These are phyloP conservation scores for Marcusenius ussheri DNA, from an alignment of 2,113 vertebrate genomes.

Conservation along the genomic window DNA sequence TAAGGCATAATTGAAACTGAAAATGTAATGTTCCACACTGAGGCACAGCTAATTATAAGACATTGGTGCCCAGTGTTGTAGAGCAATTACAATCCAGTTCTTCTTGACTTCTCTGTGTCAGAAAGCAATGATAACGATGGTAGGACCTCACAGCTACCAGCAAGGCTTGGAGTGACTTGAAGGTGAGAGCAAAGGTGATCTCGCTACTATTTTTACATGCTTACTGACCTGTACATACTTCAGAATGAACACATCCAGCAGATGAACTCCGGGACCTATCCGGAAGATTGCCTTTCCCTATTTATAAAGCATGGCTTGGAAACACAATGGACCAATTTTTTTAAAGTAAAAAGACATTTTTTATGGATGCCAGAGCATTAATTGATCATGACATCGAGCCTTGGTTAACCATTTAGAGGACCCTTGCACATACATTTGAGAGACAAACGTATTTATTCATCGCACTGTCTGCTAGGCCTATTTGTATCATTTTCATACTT, in stretches of 20 bases:
- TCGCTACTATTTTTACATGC: slow-evolving; percentile 11
- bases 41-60: slow-evolving; percentile 55
- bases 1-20: slow-evolving; percentile 69
- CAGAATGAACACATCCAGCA: background rate
- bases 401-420: background rate
- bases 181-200: slow-evolving; percentile 10
- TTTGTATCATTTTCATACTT: background rate
- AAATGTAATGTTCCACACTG: slow-evolving; percentile 67
- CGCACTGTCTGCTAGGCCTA: background rate
- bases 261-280: background rate
- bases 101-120: slow-evolving; percentile 33
- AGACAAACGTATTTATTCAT: background rate
- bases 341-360: background rate
- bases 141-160: slow-evolving; percentile 30
- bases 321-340: background rate
- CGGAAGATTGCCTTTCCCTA: background rate
- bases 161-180: slow-evolving; percentile 17
- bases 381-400: background rate
- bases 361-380: background rate
- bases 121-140: slow-evolving; percentile 27
- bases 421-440: background rate
- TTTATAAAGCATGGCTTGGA: background rate
- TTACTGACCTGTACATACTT: slow-evolving; percentile 2
- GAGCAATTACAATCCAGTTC: slow-evolving; percentile 51
- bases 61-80: slow-evolving; percentile 48